phyloP scores from a whole-genome alignment of 1,140 invertebrate genomes.

The Ceratina calcarata region DNA sequence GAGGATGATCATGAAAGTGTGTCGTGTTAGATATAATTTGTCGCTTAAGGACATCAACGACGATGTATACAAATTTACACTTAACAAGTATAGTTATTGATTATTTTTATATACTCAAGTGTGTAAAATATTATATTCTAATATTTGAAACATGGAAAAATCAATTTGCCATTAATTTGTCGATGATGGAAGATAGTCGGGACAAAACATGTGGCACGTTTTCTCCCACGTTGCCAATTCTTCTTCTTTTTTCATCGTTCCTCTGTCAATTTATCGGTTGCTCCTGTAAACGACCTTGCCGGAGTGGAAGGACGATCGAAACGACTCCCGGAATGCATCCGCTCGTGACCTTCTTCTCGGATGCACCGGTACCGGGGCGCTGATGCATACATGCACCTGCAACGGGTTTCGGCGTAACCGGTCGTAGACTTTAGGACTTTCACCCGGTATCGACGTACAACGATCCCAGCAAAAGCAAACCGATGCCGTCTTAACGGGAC shows the following conservation, averaged over 20 bases:
- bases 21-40: not conserved
- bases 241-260: conserved; percentile 43
- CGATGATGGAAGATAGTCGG: not conserved
- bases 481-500: conserved; percentile 38
- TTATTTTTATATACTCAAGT: too few relatives aligned
- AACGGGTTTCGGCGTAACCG: conserved; percentile 59
- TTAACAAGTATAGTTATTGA: not conserved
- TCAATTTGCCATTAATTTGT: too few relatives aligned
- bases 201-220: conserved; percentile 15
- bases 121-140: too few relatives aligned
- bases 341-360: conserved; percentile 57
- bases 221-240: conserved; percentile 30
- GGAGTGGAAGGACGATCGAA: conserved; percentile 53
- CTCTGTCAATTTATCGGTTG: conserved; percentile 45
- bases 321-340: conserved; percentile 56
- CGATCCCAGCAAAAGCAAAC: conserved; percentile 38
- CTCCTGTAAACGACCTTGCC: conserved; percentile 52
- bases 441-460: conserved; percentile 50
- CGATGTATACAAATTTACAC: not conserved
- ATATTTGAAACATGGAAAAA: too few relatives aligned
- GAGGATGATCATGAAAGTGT: conserved; percentile 14
- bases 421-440: conserved; percentile 60
- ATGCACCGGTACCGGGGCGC: conserved; percentile 47
- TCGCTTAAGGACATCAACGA: not conserved
- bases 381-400: conserved; percentile 56